Evolutionary conservation across 1,140 invertebrate genomes (phyloP), one percentile per base, ranked within the genome.

Genomic region (Brachionus calyciflorus): DNA sequence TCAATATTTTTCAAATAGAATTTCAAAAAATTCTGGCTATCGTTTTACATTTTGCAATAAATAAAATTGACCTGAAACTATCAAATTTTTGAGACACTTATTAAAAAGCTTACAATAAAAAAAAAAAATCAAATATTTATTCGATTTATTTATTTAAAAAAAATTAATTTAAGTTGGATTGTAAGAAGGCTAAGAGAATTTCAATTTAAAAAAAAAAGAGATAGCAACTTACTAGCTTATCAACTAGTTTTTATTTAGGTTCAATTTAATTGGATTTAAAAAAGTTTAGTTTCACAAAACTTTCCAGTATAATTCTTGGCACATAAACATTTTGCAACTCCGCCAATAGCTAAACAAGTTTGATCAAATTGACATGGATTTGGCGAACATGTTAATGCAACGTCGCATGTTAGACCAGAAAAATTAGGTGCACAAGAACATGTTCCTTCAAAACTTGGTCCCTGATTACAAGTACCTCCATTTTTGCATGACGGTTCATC

Each of bases 331-430:
- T 21, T 14, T 12, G n/a, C 24, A 28, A 51, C 28, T 10, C 28
- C 69, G 26, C 19, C n/a, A 33, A 51, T 17, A 9, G 28, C 21
- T 1, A 30, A 30, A 51, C 69, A 73, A 2, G 1, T 10, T 26
- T 33, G 48, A 24, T 24, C 10, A 30, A 51, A 51, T 14, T 37
- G 17, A 33, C 69, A 73, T 26, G 69, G 69, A 73, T 73, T 51
- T 4, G 24, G 12, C 17, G 21, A 51, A 26, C 69, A 49, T 30
- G 48, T 51, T 17, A 28, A 21, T 40, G 21, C 1, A 30, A 37
- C 21, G 1, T 76, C 37, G 24, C 73, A 76, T 30, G 40, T 57
- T 40, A 30, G n/a, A 4, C 73, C 73, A 17, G 0, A 1, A 33
- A 21, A 76, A 41, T 19, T 28, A 30, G 19, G 4, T 17, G 49